Evolutionary conservation across 1,140 invertebrate genomes (phyloP), one percentile per base, ranked within the genome.

Genomic region (Brachionus rubens): DNA sequence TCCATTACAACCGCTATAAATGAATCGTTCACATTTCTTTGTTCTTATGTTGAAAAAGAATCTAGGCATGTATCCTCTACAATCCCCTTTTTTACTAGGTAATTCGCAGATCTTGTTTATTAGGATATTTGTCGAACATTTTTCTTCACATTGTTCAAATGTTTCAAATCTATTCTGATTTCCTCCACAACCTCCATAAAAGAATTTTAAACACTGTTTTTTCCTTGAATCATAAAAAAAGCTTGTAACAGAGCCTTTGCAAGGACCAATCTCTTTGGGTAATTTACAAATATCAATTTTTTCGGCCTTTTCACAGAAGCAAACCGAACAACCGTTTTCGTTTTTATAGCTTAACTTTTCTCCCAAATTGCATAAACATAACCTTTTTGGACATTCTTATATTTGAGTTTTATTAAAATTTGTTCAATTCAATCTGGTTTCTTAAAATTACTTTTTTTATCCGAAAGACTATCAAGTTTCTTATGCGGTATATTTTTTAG

Each of bases 181-280:
- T 86, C 21, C 87, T 83, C 77, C 91, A 82, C 93, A 96, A 30
- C 94, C 93, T 28, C 94, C 92, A 82, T 95, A 97, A 91, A 93
- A 95, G 85, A 97, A 98, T 48, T 91, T 86, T 0, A 90, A 90
- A 82, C 95, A 97, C 14, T 91, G 90, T n/a, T 92, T 77, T 10
- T 77, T 50, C 7, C 89, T 87, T 78, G 89, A 87, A 81, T 94
- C 89, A 83, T 88, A 97, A 83, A 88, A 90, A 90, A 91, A 97
- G 54, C 90, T 88, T 19, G 87, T 86, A 83, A 89, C 93, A 81
- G 90, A 90, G n/a, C 91, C 92, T 70, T 87, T 81, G 81, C 95
- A 98, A 0, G 91, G 89, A 3, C 95, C 95, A 79, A 86, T 82
- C 40, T 92, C 90, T 79, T 90, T 88, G 0, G 89, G 86, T 79